Conservation (phyloP, 2,113 vertebrate genomes). For the Noctilio leporinus region DNA sequence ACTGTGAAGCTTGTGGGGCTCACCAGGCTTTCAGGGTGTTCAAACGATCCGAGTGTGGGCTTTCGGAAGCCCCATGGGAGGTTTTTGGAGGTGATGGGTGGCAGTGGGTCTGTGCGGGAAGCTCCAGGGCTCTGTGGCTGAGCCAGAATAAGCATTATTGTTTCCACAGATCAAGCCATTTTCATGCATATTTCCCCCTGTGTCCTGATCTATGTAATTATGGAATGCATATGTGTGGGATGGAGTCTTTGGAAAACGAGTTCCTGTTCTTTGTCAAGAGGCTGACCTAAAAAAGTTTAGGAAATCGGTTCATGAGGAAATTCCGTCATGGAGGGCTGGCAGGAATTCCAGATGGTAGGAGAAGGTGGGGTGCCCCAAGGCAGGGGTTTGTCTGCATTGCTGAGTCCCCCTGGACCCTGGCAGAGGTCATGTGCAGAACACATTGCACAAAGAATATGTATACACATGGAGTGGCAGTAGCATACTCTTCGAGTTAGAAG, state of each 20-base stretch:
- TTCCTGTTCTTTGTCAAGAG: constrained; percentile 61
- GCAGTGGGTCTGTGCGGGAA: constrained; percentile 16
- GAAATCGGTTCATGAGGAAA: constrained; percentile 20
- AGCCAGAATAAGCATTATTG: constrained; percentile 60
- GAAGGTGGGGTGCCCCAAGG: neutral
- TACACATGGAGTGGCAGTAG: neutral
- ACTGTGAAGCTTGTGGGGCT: neutral
- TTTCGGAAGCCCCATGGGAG: neutral
- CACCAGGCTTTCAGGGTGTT: neutral
- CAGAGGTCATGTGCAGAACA: neutral
- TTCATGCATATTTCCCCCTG: constrained; percentile 52
- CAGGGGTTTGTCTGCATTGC: neutral
- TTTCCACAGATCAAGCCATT: constrained; percentile 67
- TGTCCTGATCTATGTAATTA: constrained; percentile 59
- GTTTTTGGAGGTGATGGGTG: neutral
- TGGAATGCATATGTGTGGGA: constrained; percentile 59
- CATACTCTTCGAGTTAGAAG: neutral
- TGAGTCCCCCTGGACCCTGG: neutral
- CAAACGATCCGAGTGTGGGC: neutral
- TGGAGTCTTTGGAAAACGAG: constrained; percentile 51
- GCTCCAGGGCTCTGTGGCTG: constrained; percentile 32
- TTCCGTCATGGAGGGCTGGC: neutral
- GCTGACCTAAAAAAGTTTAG: constrained; percentile 31
- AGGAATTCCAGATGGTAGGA: neutral
- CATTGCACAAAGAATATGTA: too few relatives aligned